Conservation (phyloP, 2,797 vertebrate genomes). For the Manis pentadactyla region DNA sequence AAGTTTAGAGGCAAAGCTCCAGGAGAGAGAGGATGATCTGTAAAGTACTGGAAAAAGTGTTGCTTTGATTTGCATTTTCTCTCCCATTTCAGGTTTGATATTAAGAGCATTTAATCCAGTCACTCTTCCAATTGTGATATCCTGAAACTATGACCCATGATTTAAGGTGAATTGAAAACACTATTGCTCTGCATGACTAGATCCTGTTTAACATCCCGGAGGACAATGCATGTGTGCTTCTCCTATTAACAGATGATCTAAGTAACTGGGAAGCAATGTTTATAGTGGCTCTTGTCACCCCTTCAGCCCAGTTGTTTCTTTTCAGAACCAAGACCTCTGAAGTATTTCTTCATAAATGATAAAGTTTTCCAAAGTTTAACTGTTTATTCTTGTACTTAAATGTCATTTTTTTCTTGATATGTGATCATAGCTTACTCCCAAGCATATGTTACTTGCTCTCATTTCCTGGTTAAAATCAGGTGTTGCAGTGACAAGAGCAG, state of each 20-base stretch:
- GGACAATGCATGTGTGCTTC: background rate
- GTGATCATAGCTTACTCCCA: background rate
- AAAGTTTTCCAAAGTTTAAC: background rate
- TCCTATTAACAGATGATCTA: background rate
- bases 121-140: background rate
- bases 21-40: background rate
- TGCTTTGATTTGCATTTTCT: background rate
- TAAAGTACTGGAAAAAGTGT: background rate
- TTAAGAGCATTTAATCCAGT: background rate
- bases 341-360: background rate
- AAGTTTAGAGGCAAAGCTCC: background rate
- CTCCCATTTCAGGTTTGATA: background rate
- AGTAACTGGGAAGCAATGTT: background rate
- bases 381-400: background rate
- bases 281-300: background rate
- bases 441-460: background rate
- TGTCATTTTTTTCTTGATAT: background rate
- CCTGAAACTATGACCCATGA: background rate
- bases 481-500: background rate
- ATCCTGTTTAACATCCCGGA: background rate
- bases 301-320: background rate
- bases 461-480: slow-evolving; percentile 43
- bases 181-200: background rate
- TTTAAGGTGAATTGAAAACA: background rate
- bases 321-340: background rate